These are phyloP conservation scores for Apamea anceps DNA, from an alignment of 2,888 invertebrate species.

Conservation along the genomic window DNA sequence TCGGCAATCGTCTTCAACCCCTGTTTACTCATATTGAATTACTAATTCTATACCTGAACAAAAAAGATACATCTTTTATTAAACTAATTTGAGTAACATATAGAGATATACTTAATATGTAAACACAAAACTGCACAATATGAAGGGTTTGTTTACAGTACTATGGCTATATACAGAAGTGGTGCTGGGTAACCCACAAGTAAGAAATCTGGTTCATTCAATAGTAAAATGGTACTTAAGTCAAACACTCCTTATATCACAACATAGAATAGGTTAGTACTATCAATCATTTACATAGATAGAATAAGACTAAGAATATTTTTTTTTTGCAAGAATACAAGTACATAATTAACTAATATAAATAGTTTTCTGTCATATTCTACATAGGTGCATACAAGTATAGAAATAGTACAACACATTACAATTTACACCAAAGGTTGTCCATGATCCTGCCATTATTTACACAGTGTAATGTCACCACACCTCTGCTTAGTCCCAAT, in stretches of 20 bases:
- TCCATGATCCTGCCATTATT: conserved; percentile 49
- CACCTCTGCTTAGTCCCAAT: background rate
- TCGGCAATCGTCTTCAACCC: conserved; percentile 93
- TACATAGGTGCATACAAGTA: background rate
- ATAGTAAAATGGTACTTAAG: conserved; percentile 8
- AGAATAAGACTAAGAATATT: background rate
- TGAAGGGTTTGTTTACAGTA: background rate
- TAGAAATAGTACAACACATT: background rate
- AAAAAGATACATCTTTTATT: conserved; percentile 24
- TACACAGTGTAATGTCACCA: background rate
- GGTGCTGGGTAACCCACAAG: background rate
- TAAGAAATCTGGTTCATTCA: background rate
- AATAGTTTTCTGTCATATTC: background rate
- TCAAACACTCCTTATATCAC: background rate
- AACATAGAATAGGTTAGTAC: background rate
- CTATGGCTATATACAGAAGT: background rate
- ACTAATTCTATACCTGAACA: conserved; percentile 72
- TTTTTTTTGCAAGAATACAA: background rate
- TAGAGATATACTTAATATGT: background rate
- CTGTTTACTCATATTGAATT: conserved; percentile 90
- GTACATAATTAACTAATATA: background rate
- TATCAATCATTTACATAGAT: background rate
- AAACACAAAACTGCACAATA: background rate
- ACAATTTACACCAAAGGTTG: conserved; percentile 10
- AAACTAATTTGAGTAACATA: background rate